These are phyloP conservation scores for Pangasius krempfi DNA, from an alignment of 2,797 vertebrate species.

Conservation along the genomic window DNA sequence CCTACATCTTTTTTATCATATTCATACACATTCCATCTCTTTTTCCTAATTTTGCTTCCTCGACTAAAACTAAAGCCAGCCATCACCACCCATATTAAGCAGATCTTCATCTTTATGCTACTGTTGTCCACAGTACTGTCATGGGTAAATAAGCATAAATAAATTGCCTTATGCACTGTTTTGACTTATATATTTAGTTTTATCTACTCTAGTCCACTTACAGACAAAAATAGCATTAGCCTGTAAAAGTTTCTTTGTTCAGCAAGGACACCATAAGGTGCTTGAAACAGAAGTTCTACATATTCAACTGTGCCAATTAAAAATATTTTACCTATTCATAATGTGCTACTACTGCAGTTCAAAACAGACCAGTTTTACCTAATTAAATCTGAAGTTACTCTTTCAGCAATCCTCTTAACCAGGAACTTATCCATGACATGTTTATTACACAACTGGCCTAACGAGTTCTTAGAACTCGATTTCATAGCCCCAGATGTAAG, in stretches of 20 bases:
- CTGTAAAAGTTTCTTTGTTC: not conserved
- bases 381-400: not conserved
- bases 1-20: too few species aligned
- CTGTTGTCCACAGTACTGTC: too few species aligned
- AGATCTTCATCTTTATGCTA: too few species aligned
- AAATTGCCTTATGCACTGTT: too few species aligned
- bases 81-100: too few species aligned
- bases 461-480: not conserved
- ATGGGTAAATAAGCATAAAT: too few species aligned
- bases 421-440: not conserved
- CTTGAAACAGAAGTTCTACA: not conserved
- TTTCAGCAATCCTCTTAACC: not conserved
- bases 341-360: not conserved
- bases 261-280: not conserved
- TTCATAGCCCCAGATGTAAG: not conserved
- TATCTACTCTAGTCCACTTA: too few species aligned
- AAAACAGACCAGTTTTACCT: not conserved
- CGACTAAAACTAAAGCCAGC: too few species aligned
- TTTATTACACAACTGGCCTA: not conserved
- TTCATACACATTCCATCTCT: too few species aligned
- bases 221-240: not conserved
- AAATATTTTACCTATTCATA: not conserved
- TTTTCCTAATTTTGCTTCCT: too few species aligned
- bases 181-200: too few species aligned
- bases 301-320: not conserved